A percentile compares a stretch with the other conserved stretches of the same genome.
Evolutionary conservation across 2,113 vertebrate genomes (phyloP).

Genomic region (Isurus oxyrinchus): DNA sequence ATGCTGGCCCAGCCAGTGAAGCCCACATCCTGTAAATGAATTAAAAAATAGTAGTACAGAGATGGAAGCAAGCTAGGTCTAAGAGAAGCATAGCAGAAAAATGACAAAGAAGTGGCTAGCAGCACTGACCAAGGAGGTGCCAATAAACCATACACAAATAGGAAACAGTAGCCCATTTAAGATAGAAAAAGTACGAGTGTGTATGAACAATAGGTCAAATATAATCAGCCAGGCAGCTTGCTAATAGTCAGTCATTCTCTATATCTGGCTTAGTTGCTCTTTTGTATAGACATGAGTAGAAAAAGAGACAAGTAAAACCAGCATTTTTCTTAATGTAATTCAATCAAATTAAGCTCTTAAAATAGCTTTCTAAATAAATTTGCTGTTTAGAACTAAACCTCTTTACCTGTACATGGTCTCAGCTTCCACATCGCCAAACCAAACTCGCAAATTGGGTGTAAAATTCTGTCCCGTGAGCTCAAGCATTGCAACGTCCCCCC

Average conservation of each 20-base stretch:
- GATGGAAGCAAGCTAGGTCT: neutral
- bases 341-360: neutral
- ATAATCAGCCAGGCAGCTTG: neutral
- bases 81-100: neutral
- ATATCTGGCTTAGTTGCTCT: neutral
- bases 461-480: conserved; percentile 99
- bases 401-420: conserved; percentile 97
- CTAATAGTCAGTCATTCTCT: neutral
- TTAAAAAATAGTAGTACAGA: neutral
- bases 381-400: neutral
- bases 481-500: conserved; percentile 96
- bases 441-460: conserved; percentile 94
- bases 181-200: neutral
- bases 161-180: neutral
- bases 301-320: conserved; percentile 13
- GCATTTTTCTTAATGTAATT: neutral
- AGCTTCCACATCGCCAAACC: conserved; percentile 98
- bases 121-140: neutral
- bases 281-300: neutral
- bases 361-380: neutral
- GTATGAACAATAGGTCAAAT: neutral
- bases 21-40: too few relatives aligned
- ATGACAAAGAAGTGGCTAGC: neutral
- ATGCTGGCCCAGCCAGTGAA: too few relatives aligned
- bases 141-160: neutral